A percentile compares a stretch with the other conserved stretches of the same genome.
phyloP scores from a whole-genome alignment of 2,888 invertebrate species.

The Stenotaenia linearis region DNA sequence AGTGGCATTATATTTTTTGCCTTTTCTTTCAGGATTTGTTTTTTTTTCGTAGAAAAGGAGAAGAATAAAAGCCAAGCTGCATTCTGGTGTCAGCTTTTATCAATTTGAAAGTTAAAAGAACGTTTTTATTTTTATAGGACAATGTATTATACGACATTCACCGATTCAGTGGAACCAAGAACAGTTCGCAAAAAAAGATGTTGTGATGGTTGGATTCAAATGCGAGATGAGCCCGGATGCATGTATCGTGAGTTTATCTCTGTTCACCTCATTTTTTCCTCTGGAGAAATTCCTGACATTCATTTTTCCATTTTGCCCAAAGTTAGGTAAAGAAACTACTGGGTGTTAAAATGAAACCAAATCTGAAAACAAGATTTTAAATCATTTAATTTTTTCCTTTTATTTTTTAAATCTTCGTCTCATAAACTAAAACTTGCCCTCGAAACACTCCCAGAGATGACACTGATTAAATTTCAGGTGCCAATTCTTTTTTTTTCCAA shows the following conservation, averaged over 20 bases:
- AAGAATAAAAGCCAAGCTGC: neutral
- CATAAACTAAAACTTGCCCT: neutral
- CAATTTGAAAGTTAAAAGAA: neutral
- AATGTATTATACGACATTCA: constrained; percentile 51
- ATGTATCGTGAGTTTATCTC: constrained; percentile 46
- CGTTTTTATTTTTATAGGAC: constrained; percentile 46
- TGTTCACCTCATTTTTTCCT: neutral
- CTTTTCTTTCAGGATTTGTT: neutral
- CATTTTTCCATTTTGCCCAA: neutral
- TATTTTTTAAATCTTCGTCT: neutral
- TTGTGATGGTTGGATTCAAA: constrained; percentile 51
- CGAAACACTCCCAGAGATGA: neutral
- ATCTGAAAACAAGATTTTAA: neutral
- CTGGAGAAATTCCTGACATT: neutral
- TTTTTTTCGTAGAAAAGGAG: neutral
- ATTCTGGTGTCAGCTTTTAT: neutral
- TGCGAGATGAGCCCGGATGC: constrained; percentile 47
- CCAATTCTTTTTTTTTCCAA: neutral
- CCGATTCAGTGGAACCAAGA: constrained; percentile 47
- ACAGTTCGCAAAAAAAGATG: constrained; percentile 49
- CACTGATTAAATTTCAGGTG: neutral
- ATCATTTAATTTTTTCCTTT: neutral
- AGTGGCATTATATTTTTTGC: neutral
- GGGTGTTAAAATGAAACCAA: neutral
- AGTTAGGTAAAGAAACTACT: neutral